Conservation (phyloP, 2,797 vertebrate genomes). For the Anguilla megastoma region DNA sequence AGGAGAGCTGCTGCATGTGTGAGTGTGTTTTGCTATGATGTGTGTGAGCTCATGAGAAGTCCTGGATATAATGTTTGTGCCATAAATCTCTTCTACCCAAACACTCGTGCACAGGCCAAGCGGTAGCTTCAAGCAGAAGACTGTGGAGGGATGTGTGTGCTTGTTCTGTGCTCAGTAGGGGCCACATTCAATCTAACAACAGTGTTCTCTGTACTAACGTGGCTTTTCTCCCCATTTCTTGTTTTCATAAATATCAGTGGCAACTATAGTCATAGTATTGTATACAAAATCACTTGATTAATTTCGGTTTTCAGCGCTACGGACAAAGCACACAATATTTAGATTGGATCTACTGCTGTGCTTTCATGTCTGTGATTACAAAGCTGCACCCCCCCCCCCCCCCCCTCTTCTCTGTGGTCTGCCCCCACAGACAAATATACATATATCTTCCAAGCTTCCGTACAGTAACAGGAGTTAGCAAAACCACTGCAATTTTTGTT, state of each 20-base stretch:
- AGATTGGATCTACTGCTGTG: neutral
- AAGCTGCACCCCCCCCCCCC: neutral
- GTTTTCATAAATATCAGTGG: neutral
- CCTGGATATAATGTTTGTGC: neutral
- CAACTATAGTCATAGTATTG: neutral
- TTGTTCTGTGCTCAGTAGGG: neutral
- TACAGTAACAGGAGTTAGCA: neutral
- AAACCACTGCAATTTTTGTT: neutral
- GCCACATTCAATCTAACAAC: neutral
- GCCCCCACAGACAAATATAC: neutral
- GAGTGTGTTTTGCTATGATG: neutral
- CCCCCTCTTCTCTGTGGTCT: neutral
- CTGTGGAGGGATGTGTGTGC: neutral
- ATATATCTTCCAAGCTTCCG: neutral
- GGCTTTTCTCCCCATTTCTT: neutral
- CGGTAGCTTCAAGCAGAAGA: neutral
- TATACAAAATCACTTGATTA: neutral
- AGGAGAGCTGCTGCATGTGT: neutral
- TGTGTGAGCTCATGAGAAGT: neutral
- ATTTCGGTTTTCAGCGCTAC: neutral
- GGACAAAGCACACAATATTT: neutral
- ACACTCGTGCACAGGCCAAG: neutral
- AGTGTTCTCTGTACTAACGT: neutral
- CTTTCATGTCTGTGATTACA: neutral
- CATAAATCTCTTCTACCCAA: slow-evolving; percentile 5